Percentiles rank a stretch among this genome's conserved stretches.
Evolutionary conservation across 2,888 invertebrate genomes (phyloP).

Genomic region (Agelastica alni): DNA sequence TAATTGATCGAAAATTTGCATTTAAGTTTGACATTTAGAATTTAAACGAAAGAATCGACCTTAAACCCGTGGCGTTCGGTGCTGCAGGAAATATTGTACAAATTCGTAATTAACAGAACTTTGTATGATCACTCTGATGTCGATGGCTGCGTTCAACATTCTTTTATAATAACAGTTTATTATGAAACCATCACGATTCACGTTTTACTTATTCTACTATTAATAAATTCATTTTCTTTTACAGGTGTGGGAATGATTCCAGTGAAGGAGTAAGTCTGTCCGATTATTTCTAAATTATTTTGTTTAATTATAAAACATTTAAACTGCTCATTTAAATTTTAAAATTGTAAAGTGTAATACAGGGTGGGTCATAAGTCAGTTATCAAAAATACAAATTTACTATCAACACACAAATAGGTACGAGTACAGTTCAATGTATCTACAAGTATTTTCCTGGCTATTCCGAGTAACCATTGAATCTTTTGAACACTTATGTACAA

Average conservation of each 20-base stretch:
- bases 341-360: no score
- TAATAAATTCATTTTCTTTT: conserved; percentile 52
- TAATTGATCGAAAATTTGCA: no score
- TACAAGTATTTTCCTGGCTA: no score
- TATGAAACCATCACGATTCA: conserved; percentile 23
- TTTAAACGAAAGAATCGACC: conserved; percentile 1
- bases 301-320: no score
- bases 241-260: conserved; percentile 93
- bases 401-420: no score
- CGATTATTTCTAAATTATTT: neutral
- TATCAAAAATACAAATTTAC: no score
- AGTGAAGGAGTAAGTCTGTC: conserved; percentile 81
- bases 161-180: conserved; percentile 19
- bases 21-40: conserved; percentile 1
- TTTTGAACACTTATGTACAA: no score
- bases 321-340: no score
- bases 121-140: conserved; percentile 10
- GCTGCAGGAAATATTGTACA: neutral
- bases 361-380: no score
- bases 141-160: conserved; percentile 7
- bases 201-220: conserved; percentile 20
- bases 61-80: conserved; percentile 10
- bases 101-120: neutral
- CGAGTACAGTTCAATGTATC: no score
- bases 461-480: no score